These are phyloP conservation scores for Ypsolopha sequella DNA, from an alignment of 2,888 invertebrate species.

Conservation along the genomic window DNA sequence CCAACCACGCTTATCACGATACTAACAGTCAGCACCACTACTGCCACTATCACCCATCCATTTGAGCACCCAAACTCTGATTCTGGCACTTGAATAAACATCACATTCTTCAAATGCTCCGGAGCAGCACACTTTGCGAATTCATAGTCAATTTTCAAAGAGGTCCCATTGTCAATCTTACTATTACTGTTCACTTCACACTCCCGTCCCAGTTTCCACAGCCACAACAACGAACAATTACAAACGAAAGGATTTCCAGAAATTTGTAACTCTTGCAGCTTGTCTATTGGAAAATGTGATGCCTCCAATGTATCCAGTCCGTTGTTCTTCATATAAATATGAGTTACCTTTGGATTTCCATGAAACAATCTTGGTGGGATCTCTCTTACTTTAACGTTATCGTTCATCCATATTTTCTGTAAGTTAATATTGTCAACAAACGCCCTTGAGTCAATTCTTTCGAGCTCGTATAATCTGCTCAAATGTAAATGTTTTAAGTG, in stretches of 20 bases:
- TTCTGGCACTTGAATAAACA: slow-evolving; percentile 71
- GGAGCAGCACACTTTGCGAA: slow-evolving; percentile 72
- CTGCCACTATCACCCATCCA: slow-evolving; percentile 71
- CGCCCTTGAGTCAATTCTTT: slow-evolving; percentile 80
- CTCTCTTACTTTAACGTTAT: slow-evolving; percentile 78
- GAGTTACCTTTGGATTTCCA: slow-evolving; percentile 82
- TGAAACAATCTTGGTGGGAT: slow-evolving; percentile 88
- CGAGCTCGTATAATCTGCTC: slow-evolving; percentile 75
- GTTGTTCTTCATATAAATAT: slow-evolving; percentile 83
- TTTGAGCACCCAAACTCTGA: slow-evolving; percentile 74
- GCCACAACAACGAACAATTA: slow-evolving; percentile 89
- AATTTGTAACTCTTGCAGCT: slow-evolving; percentile 78
- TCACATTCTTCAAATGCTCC: slow-evolving; percentile 60
- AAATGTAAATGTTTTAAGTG: slow-evolving; percentile 82
- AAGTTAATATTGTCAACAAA: slow-evolving; percentile 89
- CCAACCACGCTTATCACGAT: slow-evolving; percentile 65
- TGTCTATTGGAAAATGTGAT: slow-evolving; percentile 86
- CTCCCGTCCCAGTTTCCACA: slow-evolving; percentile 78
- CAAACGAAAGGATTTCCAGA: slow-evolving; percentile 88
- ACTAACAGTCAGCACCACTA: slow-evolving; percentile 64
- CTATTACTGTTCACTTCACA: slow-evolving; percentile 48
- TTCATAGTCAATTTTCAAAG: slow-evolving; percentile 67
- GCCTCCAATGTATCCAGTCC: slow-evolving; percentile 81
- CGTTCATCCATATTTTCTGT: slow-evolving; percentile 82
- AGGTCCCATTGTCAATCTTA: slow-evolving; percentile 41